Evolutionary conservation across 2,888 invertebrate genomes (phyloP), one percentile per base, ranked within the genome.

Genomic region (Ptychoptera albimana): DNA sequence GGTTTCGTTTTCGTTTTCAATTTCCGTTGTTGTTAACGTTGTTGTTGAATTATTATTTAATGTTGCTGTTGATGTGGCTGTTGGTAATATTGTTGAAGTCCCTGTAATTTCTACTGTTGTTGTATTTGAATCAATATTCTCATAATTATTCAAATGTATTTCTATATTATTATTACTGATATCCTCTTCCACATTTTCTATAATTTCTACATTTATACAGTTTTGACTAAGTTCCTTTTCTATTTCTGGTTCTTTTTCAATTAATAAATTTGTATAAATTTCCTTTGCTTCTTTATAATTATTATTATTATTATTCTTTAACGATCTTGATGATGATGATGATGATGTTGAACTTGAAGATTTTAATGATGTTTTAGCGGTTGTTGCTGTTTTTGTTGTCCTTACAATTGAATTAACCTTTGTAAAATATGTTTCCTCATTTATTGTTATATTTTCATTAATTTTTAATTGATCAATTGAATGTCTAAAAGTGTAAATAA

Each of bases 361-460:
- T 30, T 44, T 42, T 15, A 52, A 51, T 35, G 47, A 43, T 30
- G 31, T 32, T 13, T 45, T 12, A 12, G 47, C 45, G 16, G 54
- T 52, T 15, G 54, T 53, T 29, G 52, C 52, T 41, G 53, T 54
- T 14, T 40, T 43, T 29, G 50, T 51, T 12, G 50, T 49, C 48
- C 42, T 29, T 38, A 39, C 15, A 16, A 37, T 36, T 42, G 11
- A 29, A 23, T 42, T 14, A 23, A 38, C n/a, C 5, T 15, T 4
- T 12, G 37, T 13, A 39, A 43, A 23, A 11, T n/a, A n/a, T 8
- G 15, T 16, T 39, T 39, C 8, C 7, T 23, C 23, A 23, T 23
- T 23, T 23, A 23, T 23, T 23, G 23, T 23, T 23, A 23, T 5
- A 23, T 23, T 23, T 23, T 23, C 23, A 23, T 23, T 23, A 23